Base-by-base conservation (phyloP, 2,888 invertebrate genomes). In the Papilio gigon region DNA sequence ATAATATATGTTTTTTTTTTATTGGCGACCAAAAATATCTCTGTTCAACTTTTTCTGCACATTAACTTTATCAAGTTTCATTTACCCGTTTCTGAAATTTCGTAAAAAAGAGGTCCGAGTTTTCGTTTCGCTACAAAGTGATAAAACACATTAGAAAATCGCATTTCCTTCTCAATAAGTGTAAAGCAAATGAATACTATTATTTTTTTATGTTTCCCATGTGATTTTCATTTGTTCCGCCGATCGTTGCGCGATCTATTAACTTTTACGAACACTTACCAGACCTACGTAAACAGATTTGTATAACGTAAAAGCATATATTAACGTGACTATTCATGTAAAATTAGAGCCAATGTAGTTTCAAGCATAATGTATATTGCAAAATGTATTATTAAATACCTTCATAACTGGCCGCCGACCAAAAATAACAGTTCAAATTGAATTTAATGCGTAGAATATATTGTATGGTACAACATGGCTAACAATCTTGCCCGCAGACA, bases 371-470 rank as follows among this genome's bases (percentile, higher is more conserved):
- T 27, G 5, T n/a, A n/a, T 42, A 30, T 53, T 53, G 30, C 27
- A 14, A 53, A 53, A 53, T n/a, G 8, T 27, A 53, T n/a, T 30
- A 30, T 53, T 53, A 53, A 17, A 17, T 30, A n/a, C 53, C 12
- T 53, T 53, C 30, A 53, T 30, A 53, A 30, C 12, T 30, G 30
- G 53, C 53, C 17, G 30, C 17, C 27, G n/a, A 53, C 53, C 53
- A 53, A 30, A 27, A 53, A 4, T 9, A 53, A 30, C 30, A 53
- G 1, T 53, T 53, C 30, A 30, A 8, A 53, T 17, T n/a, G 2
- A 47, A 4, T 11, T 22, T 4, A 47, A 37, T 37, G 11, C 37
- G 37, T 37, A 9, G 9, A 9, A 37, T 37, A 33, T 33, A 33
- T 50, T 50, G 14, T 12, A 22, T 12, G 22, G 25, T 25, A 50